phyloP scores from a whole-genome alignment of 2,888 invertebrate genomes.

The Andricus quercusramuli region DNA sequence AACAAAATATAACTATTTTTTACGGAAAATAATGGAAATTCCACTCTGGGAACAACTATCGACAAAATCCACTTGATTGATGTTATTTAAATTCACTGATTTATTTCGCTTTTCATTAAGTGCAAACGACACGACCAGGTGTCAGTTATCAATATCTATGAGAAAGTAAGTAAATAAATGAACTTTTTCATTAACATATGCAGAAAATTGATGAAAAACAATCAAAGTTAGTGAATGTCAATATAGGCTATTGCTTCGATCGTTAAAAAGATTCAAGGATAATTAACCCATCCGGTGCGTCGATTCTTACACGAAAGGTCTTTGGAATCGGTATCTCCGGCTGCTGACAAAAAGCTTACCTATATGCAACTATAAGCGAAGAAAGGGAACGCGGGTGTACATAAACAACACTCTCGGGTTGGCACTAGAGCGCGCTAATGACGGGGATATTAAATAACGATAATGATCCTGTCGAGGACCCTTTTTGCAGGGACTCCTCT shows the following conservation, averaged over 20 bases:
- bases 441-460: conserved; percentile 78
- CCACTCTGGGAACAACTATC: not conserved
- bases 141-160: not conserved
- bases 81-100: not conserved
- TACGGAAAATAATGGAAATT: not conserved
- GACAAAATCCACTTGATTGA: not conserved
- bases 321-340: conserved; percentile 27
- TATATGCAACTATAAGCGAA: conserved; percentile 45
- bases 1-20: not conserved
- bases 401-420: conserved; percentile 75
- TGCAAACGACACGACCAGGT: not conserved
- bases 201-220: not conserved
- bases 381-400: conserved; percentile 64
- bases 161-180: not conserved
- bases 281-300: conserved; percentile 72
- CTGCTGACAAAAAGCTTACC: conserved; percentile 24
- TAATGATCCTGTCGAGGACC: conserved; percentile 72
- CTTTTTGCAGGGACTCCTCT: conserved; percentile 62
- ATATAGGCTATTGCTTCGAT: not conserved
- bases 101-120: not conserved
- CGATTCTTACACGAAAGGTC: conserved; percentile 19
- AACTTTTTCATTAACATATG: not conserved
- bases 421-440: conserved; percentile 76
- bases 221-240: conserved; percentile 1
- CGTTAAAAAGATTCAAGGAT: conserved; percentile 53